A percentile compares a stretch with the other conserved stretches of the same genome.
These are phyloP conservation scores for Crossocerus cetratus DNA, from an alignment of 2,888 invertebrate genomes.

Conservation along the genomic window DNA sequence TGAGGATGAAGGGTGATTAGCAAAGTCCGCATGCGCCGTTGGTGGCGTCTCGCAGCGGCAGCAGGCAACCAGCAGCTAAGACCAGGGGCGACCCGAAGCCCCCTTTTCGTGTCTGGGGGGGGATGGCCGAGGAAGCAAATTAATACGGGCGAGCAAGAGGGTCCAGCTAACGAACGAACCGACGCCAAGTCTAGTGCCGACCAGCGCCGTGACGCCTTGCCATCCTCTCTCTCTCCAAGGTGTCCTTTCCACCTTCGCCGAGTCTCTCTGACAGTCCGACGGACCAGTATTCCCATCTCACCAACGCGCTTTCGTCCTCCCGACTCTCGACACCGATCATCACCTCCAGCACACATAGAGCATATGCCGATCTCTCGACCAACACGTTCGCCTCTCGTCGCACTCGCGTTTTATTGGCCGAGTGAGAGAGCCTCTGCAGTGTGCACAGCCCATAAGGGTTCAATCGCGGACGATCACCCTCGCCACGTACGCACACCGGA, in stretches of 20 bases:
- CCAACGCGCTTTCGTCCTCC: too few relatives aligned
- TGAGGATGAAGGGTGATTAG: constrained; percentile 68
- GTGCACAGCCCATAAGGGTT: constrained; percentile 37
- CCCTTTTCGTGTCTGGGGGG: constrained; percentile 53
- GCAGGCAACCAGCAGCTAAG: constrained; percentile 60
- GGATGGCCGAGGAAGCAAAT: constrained; percentile 69
- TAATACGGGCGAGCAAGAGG: constrained; percentile 75
- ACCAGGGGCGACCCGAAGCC: constrained; percentile 67
- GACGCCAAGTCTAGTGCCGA: constrained; percentile 75
- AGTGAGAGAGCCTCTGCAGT: constrained; percentile 44
- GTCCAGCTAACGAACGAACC: constrained; percentile 75
- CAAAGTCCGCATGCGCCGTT: constrained; percentile 71
- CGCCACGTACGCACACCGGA: constrained; percentile 14
- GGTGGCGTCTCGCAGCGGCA: constrained; percentile 52
- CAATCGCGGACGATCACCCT: constrained; percentile 31
- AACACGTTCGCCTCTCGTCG: constrained; percentile 14
- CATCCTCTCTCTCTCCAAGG: constrained; percentile 49
- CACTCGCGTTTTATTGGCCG: neutral
- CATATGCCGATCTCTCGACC: constrained; percentile 13
- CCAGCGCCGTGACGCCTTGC: constrained; percentile 67
- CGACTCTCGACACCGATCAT: constrained; percentile 7
- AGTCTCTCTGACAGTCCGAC: neutral
- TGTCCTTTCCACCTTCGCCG: constrained; percentile 27
- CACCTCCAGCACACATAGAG: constrained; percentile 2
- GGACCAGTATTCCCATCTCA: too few relatives aligned